These are phyloP conservation scores for Channa maculata DNA, from an alignment of 2,113 vertebrate species.

Conservation along the genomic window DNA sequence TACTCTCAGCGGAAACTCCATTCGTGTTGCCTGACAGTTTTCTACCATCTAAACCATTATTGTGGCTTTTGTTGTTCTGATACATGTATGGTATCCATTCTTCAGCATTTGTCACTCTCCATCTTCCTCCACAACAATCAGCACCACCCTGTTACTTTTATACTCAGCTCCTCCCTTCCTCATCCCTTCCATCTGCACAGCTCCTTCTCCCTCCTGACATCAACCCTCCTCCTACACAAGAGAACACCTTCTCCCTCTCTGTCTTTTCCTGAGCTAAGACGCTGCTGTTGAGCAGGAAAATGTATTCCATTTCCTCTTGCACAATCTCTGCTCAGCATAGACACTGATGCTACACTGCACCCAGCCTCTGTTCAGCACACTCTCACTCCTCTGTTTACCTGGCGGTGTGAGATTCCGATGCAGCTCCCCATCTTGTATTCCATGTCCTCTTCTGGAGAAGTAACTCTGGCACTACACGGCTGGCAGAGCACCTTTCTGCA, in stretches of 20 bases:
- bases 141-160: conserved; percentile 36
- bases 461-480: conserved; percentile 84
- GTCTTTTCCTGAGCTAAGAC: conserved; percentile 21
- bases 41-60: neutral
- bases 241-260: conserved; percentile 29
- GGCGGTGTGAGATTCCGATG: conserved; percentile 80
- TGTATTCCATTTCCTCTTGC: neutral
- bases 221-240: conserved; percentile 59
- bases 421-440: conserved; percentile 87
- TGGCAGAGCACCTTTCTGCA: conserved; percentile 84
- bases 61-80: neutral
- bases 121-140: conserved; percentile 24
- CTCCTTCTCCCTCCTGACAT: conserved; percentile 43
- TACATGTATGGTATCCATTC: neutral
- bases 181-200: conserved; percentile 33
- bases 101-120: neutral
- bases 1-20: neutral
- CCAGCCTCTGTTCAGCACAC: conserved; percentile 16
- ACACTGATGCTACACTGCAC: conserved; percentile 19
- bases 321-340: conserved; percentile 1
- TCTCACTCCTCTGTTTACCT: conserved; percentile 74
- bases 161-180: conserved; percentile 40
- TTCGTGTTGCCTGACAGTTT: neutral
- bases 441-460: conserved; percentile 85
- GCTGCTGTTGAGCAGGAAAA: conserved; percentile 19